Conservation (phyloP, 2,113 vertebrate species). For the Grammomys surdaster region DNA sequence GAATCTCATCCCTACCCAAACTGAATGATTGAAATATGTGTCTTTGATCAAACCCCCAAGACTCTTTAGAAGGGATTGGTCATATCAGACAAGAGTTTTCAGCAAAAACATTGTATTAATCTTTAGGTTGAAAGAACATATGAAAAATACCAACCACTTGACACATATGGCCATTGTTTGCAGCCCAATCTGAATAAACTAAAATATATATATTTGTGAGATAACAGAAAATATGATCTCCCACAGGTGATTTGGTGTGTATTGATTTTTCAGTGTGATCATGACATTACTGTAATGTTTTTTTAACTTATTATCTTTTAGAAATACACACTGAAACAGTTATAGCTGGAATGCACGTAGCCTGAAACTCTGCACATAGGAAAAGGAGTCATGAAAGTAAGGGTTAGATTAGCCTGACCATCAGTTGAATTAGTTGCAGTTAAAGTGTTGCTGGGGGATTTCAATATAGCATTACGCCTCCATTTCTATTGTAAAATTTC, state of each 20-base stretch:
- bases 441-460: background rate
- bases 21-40: background rate
- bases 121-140: background rate
- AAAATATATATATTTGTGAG: background rate
- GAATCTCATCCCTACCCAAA: background rate
- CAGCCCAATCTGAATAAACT: background rate
- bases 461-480: background rate
- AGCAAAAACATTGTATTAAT: background rate
- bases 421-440: background rate
- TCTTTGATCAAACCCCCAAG: background rate
- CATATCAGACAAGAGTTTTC: background rate
- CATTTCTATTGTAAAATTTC: background rate
- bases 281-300: background rate
- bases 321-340: background rate
- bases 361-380: background rate
- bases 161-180: background rate
- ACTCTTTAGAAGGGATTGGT: background rate
- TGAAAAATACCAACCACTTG: background rate
- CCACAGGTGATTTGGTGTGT: background rate
- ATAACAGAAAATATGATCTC: background rate
- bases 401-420: background rate
- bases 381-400: background rate
- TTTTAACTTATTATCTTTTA: slow-evolving; percentile 5
- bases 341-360: background rate
- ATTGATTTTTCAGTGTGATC: slow-evolving; percentile 30